phyloP scores from a whole-genome alignment of 2,888 invertebrate species.

The Tortrix viridana region DNA sequence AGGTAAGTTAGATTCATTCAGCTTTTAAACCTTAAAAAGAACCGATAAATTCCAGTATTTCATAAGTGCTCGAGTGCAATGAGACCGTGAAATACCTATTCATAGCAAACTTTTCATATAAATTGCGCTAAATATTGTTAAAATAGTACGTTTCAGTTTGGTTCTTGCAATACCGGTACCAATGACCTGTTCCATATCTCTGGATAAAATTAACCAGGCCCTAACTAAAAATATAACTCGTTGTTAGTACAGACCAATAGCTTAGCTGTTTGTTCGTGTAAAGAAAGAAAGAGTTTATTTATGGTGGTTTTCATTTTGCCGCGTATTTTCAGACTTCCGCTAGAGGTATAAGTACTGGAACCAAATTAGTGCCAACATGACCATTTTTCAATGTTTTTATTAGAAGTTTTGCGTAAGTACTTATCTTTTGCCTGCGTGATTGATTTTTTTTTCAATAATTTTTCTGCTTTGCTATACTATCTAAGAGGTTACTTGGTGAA shows the following conservation, averaged over 20 bases:
- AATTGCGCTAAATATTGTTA: slow-evolving; percentile 1
- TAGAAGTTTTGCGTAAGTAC: too few species aligned
- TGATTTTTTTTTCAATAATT: too few species aligned
- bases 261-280: not conserved
- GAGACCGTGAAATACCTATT: not conserved
- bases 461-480: too few species aligned
- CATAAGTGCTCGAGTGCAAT: not conserved
- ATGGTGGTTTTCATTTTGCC: slow-evolving; percentile 24
- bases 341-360: not conserved
- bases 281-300: not conserved
- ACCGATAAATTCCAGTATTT: not conserved
- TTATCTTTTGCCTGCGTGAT: too few species aligned
- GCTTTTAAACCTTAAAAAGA: not conserved
- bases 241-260: too few species aligned
- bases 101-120: not conserved
- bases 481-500: too few species aligned
- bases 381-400: too few species aligned
- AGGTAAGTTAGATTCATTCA: slow-evolving; percentile 60
- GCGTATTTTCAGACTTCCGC: slow-evolving; percentile 15
- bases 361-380: not conserved
- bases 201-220: slow-evolving; percentile 63
- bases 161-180: slow-evolving; percentile 24
- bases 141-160: not conserved
- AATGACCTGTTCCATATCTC: slow-evolving; percentile 59
- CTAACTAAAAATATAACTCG: slow-evolving; percentile 48